A percentile compares a stretch with the other conserved stretches of the same genome.
phyloP scores from a whole-genome alignment of 2,888 invertebrate species.

The Cataglyphis albicans region DNA sequence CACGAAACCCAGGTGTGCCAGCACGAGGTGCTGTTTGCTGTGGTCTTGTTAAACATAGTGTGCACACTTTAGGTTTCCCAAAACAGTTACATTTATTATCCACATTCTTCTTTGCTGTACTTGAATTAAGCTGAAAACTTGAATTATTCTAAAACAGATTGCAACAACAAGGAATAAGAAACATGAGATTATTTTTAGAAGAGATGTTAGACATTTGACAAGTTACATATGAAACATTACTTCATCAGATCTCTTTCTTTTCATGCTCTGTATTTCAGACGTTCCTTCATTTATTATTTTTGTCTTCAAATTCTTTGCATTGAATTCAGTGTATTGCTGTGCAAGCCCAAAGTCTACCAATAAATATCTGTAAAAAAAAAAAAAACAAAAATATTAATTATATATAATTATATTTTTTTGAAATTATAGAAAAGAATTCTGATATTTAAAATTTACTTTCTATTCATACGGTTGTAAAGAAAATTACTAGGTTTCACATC shows the following conservation, averaged over 20 bases:
- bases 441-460: conserved; percentile 86
- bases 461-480: conserved; percentile 91
- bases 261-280: conserved; percentile 62
- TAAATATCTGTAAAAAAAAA: conserved; percentile 88
- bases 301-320: conserved; percentile 68
- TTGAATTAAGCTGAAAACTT: conserved; percentile 65
- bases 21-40: conserved; percentile 92
- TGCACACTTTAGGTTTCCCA: conserved; percentile 90
- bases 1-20: conserved; percentile 95
- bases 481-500: conserved; percentile 97
- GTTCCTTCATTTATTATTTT: conserved; percentile 54
- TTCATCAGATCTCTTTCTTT: conserved; percentile 80
- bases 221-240: conserved; percentile 59
- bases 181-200: conserved; percentile 5
- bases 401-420: not conserved
- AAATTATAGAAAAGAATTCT: not conserved
- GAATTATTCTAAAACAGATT: conserved; percentile 72
- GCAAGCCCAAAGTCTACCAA: conserved; percentile 97
- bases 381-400: conserved; percentile 8
- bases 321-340: conserved; percentile 87
- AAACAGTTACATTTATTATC: conserved; percentile 89
- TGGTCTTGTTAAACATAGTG: conserved; percentile 89
- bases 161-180: not conserved
- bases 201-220: not conserved
- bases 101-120: conserved; percentile 65